phyloP scores from a whole-genome alignment of 2,113 vertebrate genomes.

The Rhinolophus sinicus region DNA sequence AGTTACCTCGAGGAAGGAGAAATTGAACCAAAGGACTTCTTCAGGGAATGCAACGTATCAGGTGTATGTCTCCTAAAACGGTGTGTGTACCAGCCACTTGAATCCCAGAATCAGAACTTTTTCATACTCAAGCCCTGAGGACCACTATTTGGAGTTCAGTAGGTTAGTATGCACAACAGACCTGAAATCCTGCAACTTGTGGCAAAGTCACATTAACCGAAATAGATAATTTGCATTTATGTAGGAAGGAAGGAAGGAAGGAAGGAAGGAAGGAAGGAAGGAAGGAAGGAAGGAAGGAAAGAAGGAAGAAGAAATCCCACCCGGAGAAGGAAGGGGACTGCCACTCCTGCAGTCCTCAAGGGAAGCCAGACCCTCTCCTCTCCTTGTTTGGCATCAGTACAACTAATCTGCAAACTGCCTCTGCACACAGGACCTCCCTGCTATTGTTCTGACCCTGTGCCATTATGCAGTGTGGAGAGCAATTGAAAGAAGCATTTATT shows the following conservation, averaged over 20 bases:
- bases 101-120: not conserved
- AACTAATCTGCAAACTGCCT: conserved; percentile 61
- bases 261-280: too few species aligned
- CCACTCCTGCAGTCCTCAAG: not conserved
- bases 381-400: conserved; percentile 63
- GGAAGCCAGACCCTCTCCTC: conserved; percentile 61
- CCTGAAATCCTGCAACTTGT: not conserved
- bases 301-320: not conserved
- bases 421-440: conserved; percentile 58
- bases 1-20: not conserved
- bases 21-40: not conserved
- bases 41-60: not conserved
- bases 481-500: conserved; percentile 74
- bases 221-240: conserved; percentile 27
- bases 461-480: conserved; percentile 61
- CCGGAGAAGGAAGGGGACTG: not conserved
- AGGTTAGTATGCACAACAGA: not conserved
- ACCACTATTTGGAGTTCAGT: not conserved
- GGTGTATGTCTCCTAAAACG: not conserved
- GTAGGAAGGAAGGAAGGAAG: too few species aligned
- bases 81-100: not conserved
- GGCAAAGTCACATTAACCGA: not conserved
- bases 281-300: not conserved
- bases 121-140: not conserved
- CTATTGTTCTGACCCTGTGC: conserved; percentile 65